Evolutionary conservation across 2,113 vertebrate genomes (phyloP), one percentile per base, ranked within the genome.

Genomic region (Channa maculata): DNA sequence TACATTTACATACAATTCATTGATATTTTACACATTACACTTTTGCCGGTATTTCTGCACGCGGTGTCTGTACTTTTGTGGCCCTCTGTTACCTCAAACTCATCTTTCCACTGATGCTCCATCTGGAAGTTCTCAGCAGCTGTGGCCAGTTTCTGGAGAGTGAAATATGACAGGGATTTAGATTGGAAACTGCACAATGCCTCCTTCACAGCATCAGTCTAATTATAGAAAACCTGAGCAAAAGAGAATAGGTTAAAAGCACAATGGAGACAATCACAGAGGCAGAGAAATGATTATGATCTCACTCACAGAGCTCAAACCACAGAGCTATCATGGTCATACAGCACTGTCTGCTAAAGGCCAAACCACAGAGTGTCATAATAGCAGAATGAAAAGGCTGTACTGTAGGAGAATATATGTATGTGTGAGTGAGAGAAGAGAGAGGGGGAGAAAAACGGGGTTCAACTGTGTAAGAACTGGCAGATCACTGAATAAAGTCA

Each of bases 121-220:
- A 94, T 95, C 93, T 99, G 98, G 82, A 96, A 95, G 44, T 93
- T 92, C 85, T 99, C 97, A 11, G 98, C 98, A 89, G 96, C 95
- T 87, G 94, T 94, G 74, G 97, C 98, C 36, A 99, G 94, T 77
- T 95, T 96, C 98, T 99, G 91, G 57, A 83, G 92, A 91, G 83
- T 79, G 60, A 92, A 85, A 68, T 14, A 84, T 15, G 63, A 79
- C 72, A 82, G 45, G 37, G 70, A 74, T 83, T 84, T 66, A 81
- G 71, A 77, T 41, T 53, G 48, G 24, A 78, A 59, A 60, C 44
- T 12, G 38, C 41, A 65, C 33, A 41, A 39, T 63, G 52, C 64
- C 36, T 71, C 10, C 43, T 58, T 41, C 57, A 53, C 60, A 51
- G 60, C 37, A 12, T 65, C 6, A 5, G 65, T 65, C 55, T 87